phyloP scores from a whole-genome alignment of 2,797 vertebrate genomes.

The Semaprochilodus insignis region DNA sequence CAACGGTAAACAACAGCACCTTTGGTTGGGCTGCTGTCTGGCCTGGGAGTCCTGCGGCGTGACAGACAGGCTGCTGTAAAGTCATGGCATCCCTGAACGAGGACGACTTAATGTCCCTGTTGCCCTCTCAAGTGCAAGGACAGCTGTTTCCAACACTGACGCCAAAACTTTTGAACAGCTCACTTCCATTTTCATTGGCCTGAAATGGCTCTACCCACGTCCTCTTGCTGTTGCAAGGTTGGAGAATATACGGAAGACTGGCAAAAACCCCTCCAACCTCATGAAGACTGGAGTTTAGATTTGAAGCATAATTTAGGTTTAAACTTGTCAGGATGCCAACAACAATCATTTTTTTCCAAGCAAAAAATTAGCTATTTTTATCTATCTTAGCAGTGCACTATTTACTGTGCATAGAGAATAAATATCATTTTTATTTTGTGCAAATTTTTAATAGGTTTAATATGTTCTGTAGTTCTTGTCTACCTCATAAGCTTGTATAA shows the following conservation, averaged over 20 bases:
- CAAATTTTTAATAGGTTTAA: too few species aligned
- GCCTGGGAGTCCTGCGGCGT: conserved; percentile 68
- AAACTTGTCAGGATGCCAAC: too few species aligned
- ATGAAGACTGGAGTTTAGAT: neutral
- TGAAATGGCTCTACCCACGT: neutral
- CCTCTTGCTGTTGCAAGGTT: neutral
- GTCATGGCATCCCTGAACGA: conserved; percentile 64
- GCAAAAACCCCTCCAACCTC: neutral
- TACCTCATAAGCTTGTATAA: too few species aligned
- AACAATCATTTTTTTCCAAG: too few species aligned
- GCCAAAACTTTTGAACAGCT: conserved; percentile 13
- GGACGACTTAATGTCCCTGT: conserved; percentile 69
- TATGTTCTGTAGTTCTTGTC: too few species aligned
- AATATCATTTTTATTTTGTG: too few species aligned
- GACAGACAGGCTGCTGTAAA: conserved; percentile 70
- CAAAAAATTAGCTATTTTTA: too few species aligned
- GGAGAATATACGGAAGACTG: neutral
- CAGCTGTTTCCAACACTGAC: conserved; percentile 34
- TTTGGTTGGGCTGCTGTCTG: conserved; percentile 76
- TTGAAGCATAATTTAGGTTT: too few species aligned
- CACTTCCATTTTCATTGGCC: neutral
- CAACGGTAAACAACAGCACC: conserved; percentile 77
- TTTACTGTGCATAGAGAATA: too few species aligned
- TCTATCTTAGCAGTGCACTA: too few species aligned
- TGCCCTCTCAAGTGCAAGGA: conserved; percentile 56